Evolutionary conservation across 2,888 invertebrate genomes (phyloP), one percentile per base, ranked within the genome.

Genomic region (Drosophila tripunctata): DNA sequence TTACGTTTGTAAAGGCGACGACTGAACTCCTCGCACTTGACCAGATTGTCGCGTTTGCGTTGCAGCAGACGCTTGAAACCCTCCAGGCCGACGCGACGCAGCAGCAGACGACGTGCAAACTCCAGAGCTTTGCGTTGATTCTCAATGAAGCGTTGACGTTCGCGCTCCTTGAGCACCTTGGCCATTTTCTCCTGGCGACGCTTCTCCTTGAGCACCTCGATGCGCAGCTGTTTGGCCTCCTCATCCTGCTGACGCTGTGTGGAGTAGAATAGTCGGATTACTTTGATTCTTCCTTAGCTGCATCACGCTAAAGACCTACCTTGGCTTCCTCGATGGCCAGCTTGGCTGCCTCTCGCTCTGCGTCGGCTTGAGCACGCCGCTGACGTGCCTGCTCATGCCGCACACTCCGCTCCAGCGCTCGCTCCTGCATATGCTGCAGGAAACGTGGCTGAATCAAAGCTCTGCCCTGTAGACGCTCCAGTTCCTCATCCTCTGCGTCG

Each of bases 361-460:
- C 86, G 61, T 91, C 89, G 43, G 91, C 67, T 47, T 89, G 75
- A 7, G 89, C 78, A 70, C 93, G 83, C 61, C 92, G 74, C 66
- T 90, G 90, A n/a, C 87, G 87, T 2, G 92, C 89, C 85, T 91
- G 86, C 54, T 91, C 90, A 60, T 92, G 92, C 1, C 86, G 86
- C 10, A 90, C 75, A 52, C 91, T 94, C 33, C 96, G 92, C 72
- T 94, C 94, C 35, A 94, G 90, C 0, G 95, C 95, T 63, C 95
- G 93, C 57, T 94, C 93, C 82, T 96, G 95, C 95, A 96, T 95
- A 88, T 94, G 93, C 88, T 93, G 93, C 40, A 96, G 88, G 87
- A 96, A 94, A 87, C 94, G 94, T 2, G 96, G 95, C 31, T 94
- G 93, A 6, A 90, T 58, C 58, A 91, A 48, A 0, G 91, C 89